phyloP scores from a whole-genome alignment of 2,888 invertebrate species.

The Charanyca ferruginea region DNA sequence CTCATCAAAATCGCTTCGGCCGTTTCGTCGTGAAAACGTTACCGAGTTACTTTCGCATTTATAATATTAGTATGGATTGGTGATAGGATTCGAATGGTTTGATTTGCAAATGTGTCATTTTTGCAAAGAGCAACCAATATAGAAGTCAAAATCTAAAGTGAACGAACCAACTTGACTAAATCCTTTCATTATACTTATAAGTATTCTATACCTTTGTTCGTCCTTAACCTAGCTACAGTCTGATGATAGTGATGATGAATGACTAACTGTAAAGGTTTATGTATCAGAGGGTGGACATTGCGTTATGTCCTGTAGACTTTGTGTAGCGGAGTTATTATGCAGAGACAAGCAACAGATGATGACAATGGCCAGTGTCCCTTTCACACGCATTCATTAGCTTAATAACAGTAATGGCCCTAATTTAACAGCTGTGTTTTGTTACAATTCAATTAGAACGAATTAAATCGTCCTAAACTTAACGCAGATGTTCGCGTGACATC shows the following conservation, averaged over 20 bases:
- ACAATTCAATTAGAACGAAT: slow-evolving; percentile 62
- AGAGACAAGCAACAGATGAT: slow-evolving; percentile 43
- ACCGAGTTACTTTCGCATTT: no score
- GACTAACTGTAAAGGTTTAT: slow-evolving; percentile 23
- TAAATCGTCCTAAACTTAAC: slow-evolving; percentile 52
- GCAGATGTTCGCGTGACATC: slow-evolving; percentile 62
- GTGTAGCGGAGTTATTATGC: slow-evolving; percentile 13
- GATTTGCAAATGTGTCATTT: not conserved
- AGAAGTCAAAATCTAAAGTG: no score
- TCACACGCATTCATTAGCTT: slow-evolving; percentile 39
- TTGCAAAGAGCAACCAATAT: not conserved
- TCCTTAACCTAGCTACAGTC: not conserved
- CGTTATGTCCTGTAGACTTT: slow-evolving; percentile 6
- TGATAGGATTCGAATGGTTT: no score
- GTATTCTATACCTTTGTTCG: no score
- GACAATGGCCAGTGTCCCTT: slow-evolving; percentile 38
- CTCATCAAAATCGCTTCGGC: no score
- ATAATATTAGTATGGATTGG: no score
- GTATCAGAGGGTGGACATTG: slow-evolving; percentile 26
- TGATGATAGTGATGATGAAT: slow-evolving; percentile 17
- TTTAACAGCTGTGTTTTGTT: slow-evolving; percentile 59
- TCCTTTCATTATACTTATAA: no score
- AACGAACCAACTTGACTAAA: not conserved
- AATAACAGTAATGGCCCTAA: slow-evolving; percentile 46
- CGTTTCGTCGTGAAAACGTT: no score